Evolutionary conservation across 2,113 vertebrate genomes (phyloP).

Genomic region (Ceyx melanurus): DNA sequence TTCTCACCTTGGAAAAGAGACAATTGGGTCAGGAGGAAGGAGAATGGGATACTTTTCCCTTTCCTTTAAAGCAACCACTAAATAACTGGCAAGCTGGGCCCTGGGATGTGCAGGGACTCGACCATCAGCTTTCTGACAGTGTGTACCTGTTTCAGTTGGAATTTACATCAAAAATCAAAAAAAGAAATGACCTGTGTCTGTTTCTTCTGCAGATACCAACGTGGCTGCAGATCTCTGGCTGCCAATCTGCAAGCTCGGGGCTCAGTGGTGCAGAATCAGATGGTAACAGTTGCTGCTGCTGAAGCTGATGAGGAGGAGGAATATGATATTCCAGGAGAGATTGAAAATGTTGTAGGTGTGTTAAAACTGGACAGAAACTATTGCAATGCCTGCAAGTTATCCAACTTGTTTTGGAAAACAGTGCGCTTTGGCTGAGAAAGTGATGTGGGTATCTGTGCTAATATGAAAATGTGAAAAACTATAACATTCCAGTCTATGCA

Average conservation of each 20-base stretch:
- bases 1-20: conserved; percentile 19
- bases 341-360: conserved; percentile 92
- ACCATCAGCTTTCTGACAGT: neutral
- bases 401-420: neutral
- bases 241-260: conserved; percentile 80
- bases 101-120: neutral
- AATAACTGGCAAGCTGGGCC: neutral
- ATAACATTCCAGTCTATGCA: neutral
- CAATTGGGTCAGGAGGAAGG: conserved; percentile 20
- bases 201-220: conserved; percentile 84
- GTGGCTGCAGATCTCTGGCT: conserved; percentile 87
- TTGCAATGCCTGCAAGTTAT: neutral
- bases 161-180: neutral
- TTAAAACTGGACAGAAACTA: neutral
- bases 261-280: neutral
- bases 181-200: neutral
- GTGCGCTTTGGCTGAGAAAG: neutral
- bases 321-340: conserved; percentile 89
- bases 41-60: neutral
- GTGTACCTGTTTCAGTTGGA: neutral
- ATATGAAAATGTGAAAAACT: neutral
- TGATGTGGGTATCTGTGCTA: neutral
- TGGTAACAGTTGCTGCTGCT: neutral
- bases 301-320: conserved; percentile 80
- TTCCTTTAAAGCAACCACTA: neutral